phyloP scores from a whole-genome alignment of 2,888 invertebrate genomes.

The Drosophila pseudotalamancana region DNA sequence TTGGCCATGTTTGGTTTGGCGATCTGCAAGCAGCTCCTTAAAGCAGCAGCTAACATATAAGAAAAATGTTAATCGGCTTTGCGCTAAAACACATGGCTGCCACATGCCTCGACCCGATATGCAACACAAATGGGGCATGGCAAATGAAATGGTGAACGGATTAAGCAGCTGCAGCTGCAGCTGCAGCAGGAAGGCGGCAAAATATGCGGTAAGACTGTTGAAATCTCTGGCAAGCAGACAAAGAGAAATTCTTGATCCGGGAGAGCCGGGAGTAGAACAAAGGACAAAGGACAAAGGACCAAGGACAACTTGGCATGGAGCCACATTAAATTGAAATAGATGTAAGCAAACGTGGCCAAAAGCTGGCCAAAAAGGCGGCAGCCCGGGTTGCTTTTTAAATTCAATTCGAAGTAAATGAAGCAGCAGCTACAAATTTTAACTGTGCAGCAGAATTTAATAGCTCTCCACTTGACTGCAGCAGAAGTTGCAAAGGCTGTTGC shows the following conservation, averaged over 20 bases:
- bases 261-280: no score
- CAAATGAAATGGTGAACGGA: conserved; percentile 66
- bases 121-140: conserved; percentile 61
- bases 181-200: no score
- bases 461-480: conserved; percentile 58
- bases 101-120: conserved; percentile 40
- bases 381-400: conserved; percentile 57
- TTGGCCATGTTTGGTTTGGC: conserved; percentile 16
- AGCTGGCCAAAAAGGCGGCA: conserved; percentile 27
- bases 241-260: conserved; percentile 68
- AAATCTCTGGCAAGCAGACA: conserved; percentile 62
- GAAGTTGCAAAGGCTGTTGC: no score
- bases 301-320: conserved; percentile 61
- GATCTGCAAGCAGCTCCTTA: conserved; percentile 23
- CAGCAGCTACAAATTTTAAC: conserved; percentile 57
- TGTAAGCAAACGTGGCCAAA: conserved; percentile 48
- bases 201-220: conserved; percentile 51
- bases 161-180: conserved; percentile 45
- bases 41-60: conserved; percentile 15
- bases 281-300: no score
- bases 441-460: conserved; percentile 60
- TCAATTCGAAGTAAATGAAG: conserved; percentile 66
- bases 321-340: conserved; percentile 71
- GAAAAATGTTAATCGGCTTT: conserved; percentile 54
- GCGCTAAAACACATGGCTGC: conserved; percentile 52